phyloP scores from a whole-genome alignment of 2,113 vertebrate genomes.

The Orientallactaga bullata region DNA sequence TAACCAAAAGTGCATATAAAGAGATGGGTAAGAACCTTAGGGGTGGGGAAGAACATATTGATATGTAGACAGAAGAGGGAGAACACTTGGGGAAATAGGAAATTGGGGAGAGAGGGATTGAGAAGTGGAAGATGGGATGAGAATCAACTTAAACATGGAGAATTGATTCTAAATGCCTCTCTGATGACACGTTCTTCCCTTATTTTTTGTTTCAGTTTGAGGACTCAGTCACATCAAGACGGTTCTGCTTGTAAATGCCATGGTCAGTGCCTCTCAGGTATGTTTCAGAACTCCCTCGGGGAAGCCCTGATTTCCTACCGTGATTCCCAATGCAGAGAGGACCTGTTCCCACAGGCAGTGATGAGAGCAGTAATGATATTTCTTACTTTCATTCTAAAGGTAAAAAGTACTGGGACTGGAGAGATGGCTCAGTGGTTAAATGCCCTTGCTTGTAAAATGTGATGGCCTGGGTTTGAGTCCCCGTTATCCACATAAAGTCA shows the following conservation, averaged over 20 bases:
- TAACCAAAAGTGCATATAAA: no score
- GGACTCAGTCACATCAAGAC: not conserved
- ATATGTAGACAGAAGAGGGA: no score
- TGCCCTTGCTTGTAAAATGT: no score
- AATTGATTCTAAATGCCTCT: not conserved
- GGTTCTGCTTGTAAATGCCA: slow-evolving; percentile 14
- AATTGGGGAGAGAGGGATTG: no score
- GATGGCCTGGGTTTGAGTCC: no score
- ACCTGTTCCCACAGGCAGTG: not conserved
- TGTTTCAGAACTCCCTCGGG: slow-evolving; percentile 22
- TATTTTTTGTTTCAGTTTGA: slow-evolving; percentile 23
- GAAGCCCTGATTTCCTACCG: not conserved
- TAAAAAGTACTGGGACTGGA: not conserved
- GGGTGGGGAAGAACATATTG: no score
- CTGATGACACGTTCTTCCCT: not conserved
- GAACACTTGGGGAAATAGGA: no score
- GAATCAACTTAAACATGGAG: no score
- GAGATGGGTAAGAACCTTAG: no score
- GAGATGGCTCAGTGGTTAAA: no score
- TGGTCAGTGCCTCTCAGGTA: not conserved
- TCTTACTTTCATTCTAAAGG: slow-evolving; percentile 50
- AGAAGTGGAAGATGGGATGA: no score
- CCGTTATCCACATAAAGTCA: no score
- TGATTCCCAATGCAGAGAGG: not conserved
- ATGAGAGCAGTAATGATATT: not conserved